phyloP scores from a whole-genome alignment of 2,113 vertebrate species.

The Spea multiplicata region DNA sequence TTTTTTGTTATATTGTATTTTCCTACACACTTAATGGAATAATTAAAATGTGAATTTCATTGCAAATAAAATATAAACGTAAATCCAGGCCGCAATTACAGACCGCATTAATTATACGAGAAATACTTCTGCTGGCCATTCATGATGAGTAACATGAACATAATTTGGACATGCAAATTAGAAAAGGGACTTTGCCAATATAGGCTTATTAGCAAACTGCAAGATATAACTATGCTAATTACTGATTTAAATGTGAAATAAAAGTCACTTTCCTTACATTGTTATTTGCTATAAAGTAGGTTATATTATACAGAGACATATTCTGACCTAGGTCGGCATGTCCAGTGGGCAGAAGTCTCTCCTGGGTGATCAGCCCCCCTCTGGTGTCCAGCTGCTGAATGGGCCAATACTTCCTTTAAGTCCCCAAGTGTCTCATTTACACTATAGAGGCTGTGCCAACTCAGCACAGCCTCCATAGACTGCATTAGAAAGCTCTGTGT shows the following conservation, averaged over 20 bases:
- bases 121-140: slow-evolving; percentile 76
- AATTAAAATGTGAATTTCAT: slow-evolving; percentile 80
- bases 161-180: slow-evolving; percentile 83
- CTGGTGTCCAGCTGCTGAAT: too few species aligned
- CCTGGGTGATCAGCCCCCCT: too few species aligned
- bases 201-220: slow-evolving; percentile 55
- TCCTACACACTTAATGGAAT: slow-evolving; percentile 83
- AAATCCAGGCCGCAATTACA: slow-evolving; percentile 72
- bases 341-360: too few species aligned
- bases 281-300: neutral
- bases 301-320: too few species aligned
- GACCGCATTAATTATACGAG: slow-evolving; percentile 80
- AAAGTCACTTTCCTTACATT: neutral
- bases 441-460: too few species aligned
- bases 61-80: slow-evolving; percentile 77
- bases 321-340: too few species aligned
- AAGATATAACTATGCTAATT: slow-evolving; percentile 61
- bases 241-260: slow-evolving; percentile 53
- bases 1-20: slow-evolving; percentile 71
- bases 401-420: too few species aligned
- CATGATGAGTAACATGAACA: slow-evolving; percentile 77
- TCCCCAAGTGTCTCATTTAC: too few species aligned
- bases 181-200: slow-evolving; percentile 61
- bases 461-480: too few species aligned
- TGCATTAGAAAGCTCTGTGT: too few species aligned